Evolutionary conservation across 2,888 invertebrate species (phyloP), one percentile per base, ranked within the genome.

Genomic region (Brachyptera putata): DNA sequence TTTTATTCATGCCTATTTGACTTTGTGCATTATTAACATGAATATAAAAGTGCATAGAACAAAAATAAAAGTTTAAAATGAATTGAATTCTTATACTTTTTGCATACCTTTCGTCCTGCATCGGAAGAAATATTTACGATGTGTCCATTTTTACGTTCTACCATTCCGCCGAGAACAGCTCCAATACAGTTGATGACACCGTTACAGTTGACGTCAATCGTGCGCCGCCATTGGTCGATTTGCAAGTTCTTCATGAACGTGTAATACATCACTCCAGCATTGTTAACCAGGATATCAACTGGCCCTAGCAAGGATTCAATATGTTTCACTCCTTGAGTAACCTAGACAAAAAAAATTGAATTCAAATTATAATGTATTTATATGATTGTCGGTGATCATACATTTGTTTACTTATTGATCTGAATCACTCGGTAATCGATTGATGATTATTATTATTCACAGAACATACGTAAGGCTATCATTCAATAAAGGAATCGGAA

Each of bases 191-290:
- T 67, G 18, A 70, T 62, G 39, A 64, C 61, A 16, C 69, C 68
- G 41, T 61, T 65, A 56, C 65, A 66, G 55, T 68, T 69, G 9
- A 68, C 65, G 37, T 63, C 62, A 66, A 70, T 73, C 77, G 75
- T 74, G 75, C 77, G 13, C 76, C 80, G 75, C 77, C 61, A 82
- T 73, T 65, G 77, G 76, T 30, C 78, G 78, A 69, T 79, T 75
- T 36, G 76, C 75, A 60, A 72, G 67, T 36, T 69, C 50, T 61
- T 75, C 71, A 63, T 70, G 67, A 41, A 76, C 75, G 63, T 69
- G 61, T 69, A 68, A 65, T 73, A 77, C 67, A 77, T 77, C 34
- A 79, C 71, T 3, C 80, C 80, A 30, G 77, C 79, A 69, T 79
- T 80, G 66, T 78, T 79, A 16, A 80, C 70, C 7, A 80, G 68